Percentiles rank a stretch among this genome's conserved stretches.
These are phyloP conservation scores for Stigmatopora argus DNA, from an alignment of 2,113 vertebrate genomes.

Conservation along the genomic window DNA sequence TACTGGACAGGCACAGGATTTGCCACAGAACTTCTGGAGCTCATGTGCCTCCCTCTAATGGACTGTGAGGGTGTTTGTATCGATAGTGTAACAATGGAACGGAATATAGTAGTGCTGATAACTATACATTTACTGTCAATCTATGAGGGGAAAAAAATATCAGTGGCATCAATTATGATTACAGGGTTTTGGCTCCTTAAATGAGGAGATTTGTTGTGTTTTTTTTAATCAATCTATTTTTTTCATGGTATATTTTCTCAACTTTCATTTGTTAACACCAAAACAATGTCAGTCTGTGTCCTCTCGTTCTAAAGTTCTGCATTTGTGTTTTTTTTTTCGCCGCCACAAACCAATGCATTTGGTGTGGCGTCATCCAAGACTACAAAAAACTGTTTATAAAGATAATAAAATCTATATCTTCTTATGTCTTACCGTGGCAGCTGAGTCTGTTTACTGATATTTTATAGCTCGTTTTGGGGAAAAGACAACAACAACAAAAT, in stretches of 20 bases:
- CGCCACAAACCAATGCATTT: slow-evolving; percentile 59
- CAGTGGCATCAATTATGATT: slow-evolving; percentile 68
- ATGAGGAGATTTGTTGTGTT: slow-evolving; percentile 41
- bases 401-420: slow-evolving; percentile 86
- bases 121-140: slow-evolving; percentile 67
- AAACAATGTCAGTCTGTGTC: slow-evolving; percentile 33
- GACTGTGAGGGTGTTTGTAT: slow-evolving; percentile 49
- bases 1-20: slow-evolving; percentile 24
- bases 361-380: slow-evolving; percentile 66
- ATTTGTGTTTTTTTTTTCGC: slow-evolving; percentile 43
- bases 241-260: slow-evolving; percentile 57
- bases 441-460: slow-evolving; percentile 46
- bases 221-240: slow-evolving; percentile 20
- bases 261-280: slow-evolving; percentile 58
- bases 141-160: slow-evolving; percentile 62
- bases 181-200: slow-evolving; percentile 71
- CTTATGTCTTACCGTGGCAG: slow-evolving; percentile 71
- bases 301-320: slow-evolving; percentile 43
- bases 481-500: not conserved
- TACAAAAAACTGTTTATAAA: slow-evolving; percentile 81
- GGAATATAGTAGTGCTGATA: slow-evolving; percentile 58
- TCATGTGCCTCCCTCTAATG: slow-evolving; percentile 50
- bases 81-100: slow-evolving; percentile 50
- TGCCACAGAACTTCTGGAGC: slow-evolving; percentile 47
- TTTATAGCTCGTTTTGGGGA: slow-evolving; percentile 7